Evolutionary conservation across 2,113 vertebrate genomes (phyloP).

Genomic region (Abramis brama): DNA sequence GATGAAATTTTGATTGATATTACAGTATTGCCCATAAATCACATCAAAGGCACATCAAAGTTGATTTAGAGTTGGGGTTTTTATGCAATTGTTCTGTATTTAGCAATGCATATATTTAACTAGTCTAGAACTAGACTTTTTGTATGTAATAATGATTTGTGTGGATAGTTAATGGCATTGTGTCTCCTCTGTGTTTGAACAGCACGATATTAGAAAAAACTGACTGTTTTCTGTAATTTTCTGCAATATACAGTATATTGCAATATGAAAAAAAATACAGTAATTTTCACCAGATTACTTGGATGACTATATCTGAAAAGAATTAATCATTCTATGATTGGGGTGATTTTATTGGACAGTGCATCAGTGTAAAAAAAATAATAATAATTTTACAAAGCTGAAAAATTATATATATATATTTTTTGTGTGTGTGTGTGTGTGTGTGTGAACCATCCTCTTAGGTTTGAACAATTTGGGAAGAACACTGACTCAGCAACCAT

Average conservation of each 20-base stretch:
- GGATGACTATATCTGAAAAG: too few species aligned
- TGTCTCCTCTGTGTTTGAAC: background rate
- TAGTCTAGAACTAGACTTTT: background rate
- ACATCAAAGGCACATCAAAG: constrained; percentile 3
- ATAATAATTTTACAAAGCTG: background rate
- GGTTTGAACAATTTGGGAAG: background rate
- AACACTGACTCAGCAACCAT: too few species aligned
- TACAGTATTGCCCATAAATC: constrained; percentile 22
- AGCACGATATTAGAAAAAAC: background rate
- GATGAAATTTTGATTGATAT: constrained; percentile 19
- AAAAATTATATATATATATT: background rate
- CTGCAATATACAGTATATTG: background rate
- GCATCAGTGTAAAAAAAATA: background rate
- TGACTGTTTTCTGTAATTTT: background rate
- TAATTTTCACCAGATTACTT: background rate
- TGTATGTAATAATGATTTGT: background rate
- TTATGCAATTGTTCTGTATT: background rate
- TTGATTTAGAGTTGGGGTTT: background rate
- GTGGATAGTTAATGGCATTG: background rate
- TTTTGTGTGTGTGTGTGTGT: too few species aligned
- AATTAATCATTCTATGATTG: background rate
- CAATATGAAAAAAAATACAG: background rate
- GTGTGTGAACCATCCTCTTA: background rate
- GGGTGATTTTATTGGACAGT: background rate
- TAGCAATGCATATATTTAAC: background rate